A percentile compares a stretch with the other conserved stretches of the same genome.
phyloP scores from a whole-genome alignment of 2,113 vertebrate species.

The Cranoglanis bouderius region DNA sequence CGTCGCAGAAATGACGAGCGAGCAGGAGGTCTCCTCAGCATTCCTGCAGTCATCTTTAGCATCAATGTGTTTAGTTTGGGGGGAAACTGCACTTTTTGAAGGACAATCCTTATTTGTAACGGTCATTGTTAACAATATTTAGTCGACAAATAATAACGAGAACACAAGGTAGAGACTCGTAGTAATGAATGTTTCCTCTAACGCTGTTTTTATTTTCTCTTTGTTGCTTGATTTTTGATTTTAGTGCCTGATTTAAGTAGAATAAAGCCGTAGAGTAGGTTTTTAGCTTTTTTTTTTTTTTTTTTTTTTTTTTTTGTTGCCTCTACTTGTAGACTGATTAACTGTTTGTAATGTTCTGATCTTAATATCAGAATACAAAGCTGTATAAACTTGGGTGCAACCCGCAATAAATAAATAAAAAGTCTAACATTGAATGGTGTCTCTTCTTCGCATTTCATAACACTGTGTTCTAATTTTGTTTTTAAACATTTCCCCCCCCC shows the following conservation, averaged over 20 bases:
- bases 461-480: not conserved
- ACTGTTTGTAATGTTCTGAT: conserved; percentile 80
- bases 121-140: conserved; percentile 73
- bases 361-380: conserved; percentile 75
- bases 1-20: conserved; percentile 56
- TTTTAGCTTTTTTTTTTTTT: conserved; percentile 68
- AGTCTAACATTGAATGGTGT: conserved; percentile 70
- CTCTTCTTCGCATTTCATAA: not conserved
- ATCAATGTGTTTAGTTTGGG: conserved; percentile 68
- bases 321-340: conserved; percentile 81
- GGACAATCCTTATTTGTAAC: conserved; percentile 84
- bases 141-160: conserved; percentile 69
- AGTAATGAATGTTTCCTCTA: conserved; percentile 80
- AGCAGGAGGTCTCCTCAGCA: conserved; percentile 72
- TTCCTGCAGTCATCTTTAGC: conserved; percentile 69
- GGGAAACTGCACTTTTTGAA: conserved; percentile 83
- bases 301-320: conserved; percentile 65
- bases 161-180: conserved; percentile 73
- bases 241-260: conserved; percentile 76
- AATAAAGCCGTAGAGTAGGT: conserved; percentile 71
- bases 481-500: not conserved
- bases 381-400: conserved; percentile 82
- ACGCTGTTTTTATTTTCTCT: conserved; percentile 71
- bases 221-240: conserved; percentile 78
- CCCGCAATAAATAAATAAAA: conserved; percentile 75